Conservation (phyloP, 1,140 invertebrate genomes). For the Periplaneta americana region DNA sequence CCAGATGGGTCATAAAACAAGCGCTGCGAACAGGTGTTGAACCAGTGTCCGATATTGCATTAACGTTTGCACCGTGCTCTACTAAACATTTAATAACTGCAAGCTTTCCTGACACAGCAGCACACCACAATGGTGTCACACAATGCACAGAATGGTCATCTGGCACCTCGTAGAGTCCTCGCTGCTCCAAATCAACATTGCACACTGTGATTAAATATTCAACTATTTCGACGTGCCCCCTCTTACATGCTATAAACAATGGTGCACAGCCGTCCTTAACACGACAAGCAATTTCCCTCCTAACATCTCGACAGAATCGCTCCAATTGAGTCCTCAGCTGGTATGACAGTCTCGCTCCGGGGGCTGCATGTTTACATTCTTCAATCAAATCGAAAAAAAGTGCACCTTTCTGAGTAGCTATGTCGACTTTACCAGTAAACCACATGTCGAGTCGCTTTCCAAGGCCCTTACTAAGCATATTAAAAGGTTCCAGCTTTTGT, state of each 20-base stretch:
- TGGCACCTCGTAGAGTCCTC: conserved; percentile 67
- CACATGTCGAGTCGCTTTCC: conserved; percentile 31
- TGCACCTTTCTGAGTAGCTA: conserved; percentile 45
- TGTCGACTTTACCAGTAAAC: conserved; percentile 39
- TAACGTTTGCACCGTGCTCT: conserved; percentile 73
- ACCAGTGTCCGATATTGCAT: conserved; percentile 80
- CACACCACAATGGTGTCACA: conserved; percentile 90
- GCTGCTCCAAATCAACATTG: conserved; percentile 77
- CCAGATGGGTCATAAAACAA: conserved; percentile 89
- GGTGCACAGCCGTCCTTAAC: conserved; percentile 75
- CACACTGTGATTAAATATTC: conserved; percentile 82
- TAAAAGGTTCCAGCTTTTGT: conserved; percentile 14
- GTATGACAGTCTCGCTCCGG: conserved; percentile 60
- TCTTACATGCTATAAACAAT: conserved; percentile 79
- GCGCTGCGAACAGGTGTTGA: conserved; percentile 86
- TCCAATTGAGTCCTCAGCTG: conserved; percentile 56
- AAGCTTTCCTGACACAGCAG: conserved; percentile 80
- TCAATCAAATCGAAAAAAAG: conserved; percentile 60
- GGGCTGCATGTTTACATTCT: conserved; percentile 61
- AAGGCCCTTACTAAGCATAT: neutral
- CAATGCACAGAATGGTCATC: conserved; percentile 69
- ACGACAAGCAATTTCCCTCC: conserved; percentile 57
- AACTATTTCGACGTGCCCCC: conserved; percentile 80
- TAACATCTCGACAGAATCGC: conserved; percentile 45
- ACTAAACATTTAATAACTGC: conserved; percentile 73